Percentiles rank a stretch among this genome's conserved stretches.
Conservation (phyloP, 2,113 vertebrate species). For the Ranitomeya imitator region DNA sequence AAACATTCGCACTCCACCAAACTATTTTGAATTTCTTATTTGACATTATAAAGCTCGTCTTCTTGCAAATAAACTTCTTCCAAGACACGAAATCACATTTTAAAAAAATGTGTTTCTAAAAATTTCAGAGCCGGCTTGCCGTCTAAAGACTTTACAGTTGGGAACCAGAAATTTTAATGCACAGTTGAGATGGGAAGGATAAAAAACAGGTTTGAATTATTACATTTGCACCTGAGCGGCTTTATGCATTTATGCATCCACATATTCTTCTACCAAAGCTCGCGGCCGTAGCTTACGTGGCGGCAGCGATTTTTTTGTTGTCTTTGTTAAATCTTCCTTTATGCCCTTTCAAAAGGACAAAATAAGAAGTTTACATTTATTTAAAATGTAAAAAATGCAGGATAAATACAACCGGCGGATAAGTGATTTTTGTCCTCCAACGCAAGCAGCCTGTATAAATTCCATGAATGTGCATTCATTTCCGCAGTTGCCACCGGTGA, state of each 20-base stretch:
- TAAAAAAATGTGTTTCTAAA: slow-evolving; percentile 54
- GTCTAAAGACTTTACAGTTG: slow-evolving; percentile 55
- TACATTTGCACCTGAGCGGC: slow-evolving; percentile 55
- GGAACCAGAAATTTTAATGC: slow-evolving; percentile 59
- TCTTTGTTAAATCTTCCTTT: slow-evolving; percentile 57
- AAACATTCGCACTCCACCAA: slow-evolving; percentile 47
- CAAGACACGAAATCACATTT: slow-evolving; percentile 56
- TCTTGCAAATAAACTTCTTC: slow-evolving; percentile 55
- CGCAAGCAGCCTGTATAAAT: slow-evolving; percentile 33
- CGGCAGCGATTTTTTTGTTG: slow-evolving; percentile 24
- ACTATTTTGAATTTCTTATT: slow-evolving; percentile 49
- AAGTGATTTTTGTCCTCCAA: slow-evolving; percentile 50
- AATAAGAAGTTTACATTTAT: slow-evolving; percentile 57
- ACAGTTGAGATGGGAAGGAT: slow-evolving; percentile 53
- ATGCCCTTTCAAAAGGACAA: slow-evolving; percentile 54
- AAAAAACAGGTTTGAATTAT: slow-evolving; percentile 55
- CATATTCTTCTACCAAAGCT: slow-evolving; percentile 51
- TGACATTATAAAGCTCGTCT: slow-evolving; percentile 54
- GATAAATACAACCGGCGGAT: slow-evolving; percentile 44
- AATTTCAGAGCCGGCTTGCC: slow-evolving; percentile 28
- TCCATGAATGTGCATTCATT: slow-evolving; percentile 43
- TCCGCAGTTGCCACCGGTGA: slow-evolving; percentile 42
- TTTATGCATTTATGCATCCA: slow-evolving; percentile 57
- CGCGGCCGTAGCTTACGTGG: slow-evolving; percentile 36
- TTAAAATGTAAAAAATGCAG: slow-evolving; percentile 52